phyloP scores from a whole-genome alignment of 2,888 invertebrate species.

The Serrognathus titanus region DNA sequence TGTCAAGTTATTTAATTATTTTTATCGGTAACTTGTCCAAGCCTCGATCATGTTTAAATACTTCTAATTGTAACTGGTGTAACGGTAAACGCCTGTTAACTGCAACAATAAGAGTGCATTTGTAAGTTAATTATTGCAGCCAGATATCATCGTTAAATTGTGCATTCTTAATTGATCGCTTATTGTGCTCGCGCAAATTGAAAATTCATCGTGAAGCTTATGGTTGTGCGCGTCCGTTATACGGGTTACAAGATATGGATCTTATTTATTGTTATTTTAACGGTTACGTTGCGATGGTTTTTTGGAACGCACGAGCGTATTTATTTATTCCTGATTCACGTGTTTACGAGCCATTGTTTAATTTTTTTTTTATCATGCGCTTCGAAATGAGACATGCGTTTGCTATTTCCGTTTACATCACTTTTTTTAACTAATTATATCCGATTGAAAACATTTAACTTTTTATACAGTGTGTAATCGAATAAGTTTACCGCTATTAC shows the following conservation, averaged over 20 bases:
- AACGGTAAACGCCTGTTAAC: constrained; percentile 7
- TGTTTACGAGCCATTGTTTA: not conserved
- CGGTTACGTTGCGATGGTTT: not conserved
- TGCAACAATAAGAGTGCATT: constrained; percentile 12
- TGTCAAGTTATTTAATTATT: constrained; percentile 1
- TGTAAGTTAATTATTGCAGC: constrained; percentile 15
- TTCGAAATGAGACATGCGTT: no score
- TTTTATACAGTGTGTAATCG: no score
- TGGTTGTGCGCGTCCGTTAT: not conserved
- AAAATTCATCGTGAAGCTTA: constrained; percentile 16
- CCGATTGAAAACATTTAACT: no score
- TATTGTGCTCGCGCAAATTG: constrained; percentile 16
- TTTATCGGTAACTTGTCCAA: not conserved
- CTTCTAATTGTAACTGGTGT: constrained; percentile 6
- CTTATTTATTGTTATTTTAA: not conserved
- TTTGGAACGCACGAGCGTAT: not conserved
- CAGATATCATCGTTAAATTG: constrained; percentile 11
- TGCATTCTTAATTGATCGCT: constrained; percentile 15
- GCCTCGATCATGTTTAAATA: not conserved
- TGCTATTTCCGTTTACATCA: no score
- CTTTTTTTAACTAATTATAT: no score
- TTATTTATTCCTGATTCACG: not conserved
- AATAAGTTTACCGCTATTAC: no score
- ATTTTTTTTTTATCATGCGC: not conserved
- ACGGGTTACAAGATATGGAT: constrained; percentile 2